Base-by-base conservation (phyloP, 1,140 invertebrate genomes). In the Vanessa atalanta region DNA sequence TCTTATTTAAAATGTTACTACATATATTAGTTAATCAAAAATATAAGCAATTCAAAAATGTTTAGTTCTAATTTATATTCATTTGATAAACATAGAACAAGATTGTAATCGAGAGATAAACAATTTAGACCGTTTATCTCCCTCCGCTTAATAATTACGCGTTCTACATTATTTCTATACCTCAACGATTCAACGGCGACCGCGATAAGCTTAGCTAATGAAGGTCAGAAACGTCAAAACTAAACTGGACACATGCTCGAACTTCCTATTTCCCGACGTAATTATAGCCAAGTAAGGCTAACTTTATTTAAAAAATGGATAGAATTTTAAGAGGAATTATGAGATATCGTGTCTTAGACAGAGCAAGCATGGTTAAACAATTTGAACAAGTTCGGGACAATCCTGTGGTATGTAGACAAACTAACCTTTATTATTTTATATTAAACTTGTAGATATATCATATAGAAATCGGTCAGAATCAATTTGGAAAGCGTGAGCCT, bases 301-400 rank as follows among this genome's bases (percentile, higher is more conserved):
- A 67, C 47, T 66, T 68, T 65, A 76, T 65, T n/a, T 61, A 5
- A 37, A 85, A 67, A 72, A 98, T 98, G 96, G 96, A 98, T 83
- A 95, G 95, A 88, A 97, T 98, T 87, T 93, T 98, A 64, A 95
- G 95, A 88, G 97, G 97, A 47, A 96, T 98, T 66, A 97, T 98
- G 95, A 95, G 95, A 86, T 98, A 98, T 91, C 94, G 97, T 63
- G 94, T 96, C 66, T 96, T 96, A 50, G 96, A 96, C 72, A 94
- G 96, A 76, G 95, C 95, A 75, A 95, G 94, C 86, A 98, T 98
- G 97, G 97, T 98, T 15, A 95, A 97, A 91, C 97, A 98, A 90
- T 98, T 98, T 91, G 92, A 97, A 90, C 93, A 96, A 95, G 97
- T 98, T 74, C 95, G 94, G 86, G 96, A 98, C 93, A 95, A 98